Percentiles rank a stretch among this genome's conserved stretches.
Conservation (phyloP, 2,888 invertebrate species). For the Nomada hirtipes region DNA sequence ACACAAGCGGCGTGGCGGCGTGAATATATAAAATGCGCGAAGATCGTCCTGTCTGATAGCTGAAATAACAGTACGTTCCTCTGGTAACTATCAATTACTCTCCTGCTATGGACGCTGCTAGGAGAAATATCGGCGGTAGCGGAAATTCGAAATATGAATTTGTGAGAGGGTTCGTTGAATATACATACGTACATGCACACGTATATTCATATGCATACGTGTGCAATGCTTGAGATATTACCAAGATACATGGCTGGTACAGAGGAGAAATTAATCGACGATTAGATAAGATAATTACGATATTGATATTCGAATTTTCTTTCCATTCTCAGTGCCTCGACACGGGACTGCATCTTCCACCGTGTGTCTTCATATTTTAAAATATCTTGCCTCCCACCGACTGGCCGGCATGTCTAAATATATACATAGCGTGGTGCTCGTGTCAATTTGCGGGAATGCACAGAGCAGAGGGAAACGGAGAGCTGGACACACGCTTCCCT, state of each 20-base stretch:
- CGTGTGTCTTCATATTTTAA: conserved; percentile 62
- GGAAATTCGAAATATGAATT: conserved; percentile 52
- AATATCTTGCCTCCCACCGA: conserved; percentile 63
- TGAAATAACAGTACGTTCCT: conserved; percentile 66
- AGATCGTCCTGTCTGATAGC: conserved; percentile 63
- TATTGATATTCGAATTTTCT: conserved; percentile 35
- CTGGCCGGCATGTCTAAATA: conserved; percentile 62
- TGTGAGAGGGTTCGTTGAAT: neutral
- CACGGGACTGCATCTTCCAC: conserved; percentile 60
- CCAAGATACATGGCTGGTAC: neutral
- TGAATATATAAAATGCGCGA: conserved; percentile 70
- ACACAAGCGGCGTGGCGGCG: conserved; percentile 22
- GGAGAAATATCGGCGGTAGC: conserved; percentile 34
- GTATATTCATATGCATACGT: neutral
- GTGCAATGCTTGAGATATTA: neutral
- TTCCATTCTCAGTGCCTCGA: conserved; percentile 37
- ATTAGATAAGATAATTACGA: neutral
- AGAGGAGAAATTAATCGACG: neutral
- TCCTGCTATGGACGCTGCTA: conserved; percentile 12
- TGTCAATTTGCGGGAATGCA: conserved; percentile 66
- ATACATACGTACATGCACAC: too few species aligned
- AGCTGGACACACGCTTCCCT: conserved; percentile 19
- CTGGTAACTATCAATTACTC: conserved; percentile 70
- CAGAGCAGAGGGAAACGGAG: neutral
- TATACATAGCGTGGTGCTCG: conserved; percentile 58